Evolutionary conservation across 2,113 vertebrate genomes (phyloP).

Genomic region (Seriola rivoliana): DNA sequence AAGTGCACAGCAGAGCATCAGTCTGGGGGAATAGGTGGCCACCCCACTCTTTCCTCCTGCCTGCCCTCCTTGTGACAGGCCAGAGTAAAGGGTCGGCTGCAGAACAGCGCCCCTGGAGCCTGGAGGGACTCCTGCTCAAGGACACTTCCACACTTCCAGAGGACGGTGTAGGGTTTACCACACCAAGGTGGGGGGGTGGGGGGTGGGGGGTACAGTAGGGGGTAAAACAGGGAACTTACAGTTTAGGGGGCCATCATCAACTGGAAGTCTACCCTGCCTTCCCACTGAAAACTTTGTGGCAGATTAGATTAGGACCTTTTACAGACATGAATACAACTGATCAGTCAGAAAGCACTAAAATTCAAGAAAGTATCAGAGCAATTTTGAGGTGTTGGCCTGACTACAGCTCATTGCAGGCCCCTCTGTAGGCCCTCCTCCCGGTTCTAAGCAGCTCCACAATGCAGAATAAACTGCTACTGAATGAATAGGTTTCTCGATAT

Average conservation of each 20-base stretch:
- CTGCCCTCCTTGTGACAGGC: background rate
- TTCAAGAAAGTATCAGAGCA: background rate
- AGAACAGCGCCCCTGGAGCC: slow-evolving; percentile 40
- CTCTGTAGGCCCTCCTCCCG: background rate
- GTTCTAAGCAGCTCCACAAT: slow-evolving; percentile 22
- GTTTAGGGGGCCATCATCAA: background rate
- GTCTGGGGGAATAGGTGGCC: background rate
- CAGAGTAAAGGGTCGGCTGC: background rate
- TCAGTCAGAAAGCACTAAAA: background rate
- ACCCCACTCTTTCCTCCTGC: background rate
- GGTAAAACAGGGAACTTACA: background rate
- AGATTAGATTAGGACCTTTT: background rate
- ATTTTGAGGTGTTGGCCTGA: background rate
- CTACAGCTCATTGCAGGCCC: background rate
- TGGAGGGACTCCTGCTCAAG: slow-evolving; percentile 16
- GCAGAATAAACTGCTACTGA: slow-evolving; percentile 21
- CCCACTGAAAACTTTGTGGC: background rate
- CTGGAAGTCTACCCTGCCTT: background rate
- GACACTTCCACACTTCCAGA: slow-evolving; percentile 50
- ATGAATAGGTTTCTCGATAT: slow-evolving; percentile 6
- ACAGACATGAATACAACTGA: background rate
- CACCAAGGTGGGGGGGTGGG: background rate
- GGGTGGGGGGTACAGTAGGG: background rate
- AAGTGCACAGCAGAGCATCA: background rate
- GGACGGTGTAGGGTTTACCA: background rate